Conservation (phyloP, 2,797 vertebrate genomes). For the Gobio occitaniae region DNA sequence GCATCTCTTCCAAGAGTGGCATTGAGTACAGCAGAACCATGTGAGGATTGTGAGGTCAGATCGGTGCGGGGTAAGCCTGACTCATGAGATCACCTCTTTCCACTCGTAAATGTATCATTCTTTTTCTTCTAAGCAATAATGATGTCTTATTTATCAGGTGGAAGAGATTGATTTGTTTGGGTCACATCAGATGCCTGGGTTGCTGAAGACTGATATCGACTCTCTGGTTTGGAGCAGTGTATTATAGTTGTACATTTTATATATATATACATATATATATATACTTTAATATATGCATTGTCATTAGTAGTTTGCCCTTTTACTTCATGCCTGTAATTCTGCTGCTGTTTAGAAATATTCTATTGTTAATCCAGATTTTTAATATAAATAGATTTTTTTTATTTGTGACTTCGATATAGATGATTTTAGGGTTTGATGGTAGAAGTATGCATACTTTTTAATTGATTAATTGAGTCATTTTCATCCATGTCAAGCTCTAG, state of each 20-base stretch:
- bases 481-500: slow-evolving; percentile 34
- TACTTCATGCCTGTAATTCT: slow-evolving; percentile 65
- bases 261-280: slow-evolving; percentile 75
- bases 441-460: slow-evolving; percentile 25
- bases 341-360: slow-evolving; percentile 68
- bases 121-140: background rate
- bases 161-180: slow-evolving; percentile 18
- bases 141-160: slow-evolving; percentile 38
- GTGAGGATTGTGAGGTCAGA: slow-evolving; percentile 76
- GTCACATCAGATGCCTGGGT: slow-evolving; percentile 20
- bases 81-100: background rate
- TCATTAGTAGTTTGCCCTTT: slow-evolving; percentile 62
- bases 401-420: slow-evolving; percentile 52
- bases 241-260: slow-evolving; percentile 81
- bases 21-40: slow-evolving; percentile 97
- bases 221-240: slow-evolving; percentile 72
- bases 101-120: background rate
- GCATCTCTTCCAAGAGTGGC: slow-evolving; percentile 95
- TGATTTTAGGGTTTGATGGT: slow-evolving; percentile 45
- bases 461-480: slow-evolving; percentile 33
- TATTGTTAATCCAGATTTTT: slow-evolving; percentile 63
- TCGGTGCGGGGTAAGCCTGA: slow-evolving; percentile 9
- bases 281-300: slow-evolving; percentile 71
- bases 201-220: slow-evolving; percentile 39
- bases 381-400: slow-evolving; percentile 68